Conservation (phyloP, 2,797 vertebrate genomes). For the Knipowitschia caucasica region DNA sequence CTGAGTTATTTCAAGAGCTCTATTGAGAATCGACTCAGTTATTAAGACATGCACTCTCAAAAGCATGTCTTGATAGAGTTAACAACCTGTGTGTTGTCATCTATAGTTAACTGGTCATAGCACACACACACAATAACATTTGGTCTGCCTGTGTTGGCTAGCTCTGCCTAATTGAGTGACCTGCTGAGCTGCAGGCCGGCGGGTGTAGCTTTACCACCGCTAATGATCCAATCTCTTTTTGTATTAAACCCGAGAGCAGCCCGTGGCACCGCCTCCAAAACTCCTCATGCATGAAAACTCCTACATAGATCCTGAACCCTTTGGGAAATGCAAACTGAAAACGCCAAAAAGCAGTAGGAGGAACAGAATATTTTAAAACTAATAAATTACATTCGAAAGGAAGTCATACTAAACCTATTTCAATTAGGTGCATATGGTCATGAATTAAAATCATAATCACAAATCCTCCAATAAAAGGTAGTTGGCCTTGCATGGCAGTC, state of each 20-base stretch:
- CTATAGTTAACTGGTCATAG: neutral
- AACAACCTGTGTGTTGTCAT: neutral
- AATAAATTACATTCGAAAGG: no score
- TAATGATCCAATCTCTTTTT: constrained; percentile 37
- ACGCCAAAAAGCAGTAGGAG: neutral
- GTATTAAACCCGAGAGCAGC: constrained; percentile 25
- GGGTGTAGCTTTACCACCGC: constrained; percentile 26
- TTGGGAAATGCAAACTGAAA: neutral
- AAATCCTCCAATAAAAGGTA: no score
- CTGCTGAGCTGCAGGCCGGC: constrained; percentile 21
- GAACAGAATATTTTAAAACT: neutral
- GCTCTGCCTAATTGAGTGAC: constrained; percentile 32
- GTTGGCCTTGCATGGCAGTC: no score
- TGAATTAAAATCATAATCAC: no score
- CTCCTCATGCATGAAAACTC: neutral
- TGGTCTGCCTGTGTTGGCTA: constrained; percentile 12
- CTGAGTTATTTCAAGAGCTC: neutral
- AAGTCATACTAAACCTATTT: no score
- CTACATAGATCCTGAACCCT: neutral
- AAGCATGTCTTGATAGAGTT: neutral
- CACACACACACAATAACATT: constrained; percentile 9
- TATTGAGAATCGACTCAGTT: neutral
- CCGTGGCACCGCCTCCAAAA: constrained; percentile 7
- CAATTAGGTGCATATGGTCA: no score
- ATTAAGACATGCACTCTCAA: neutral